phyloP scores from a whole-genome alignment of 2,797 vertebrate species.

The Epinephelus malabaricus region DNA sequence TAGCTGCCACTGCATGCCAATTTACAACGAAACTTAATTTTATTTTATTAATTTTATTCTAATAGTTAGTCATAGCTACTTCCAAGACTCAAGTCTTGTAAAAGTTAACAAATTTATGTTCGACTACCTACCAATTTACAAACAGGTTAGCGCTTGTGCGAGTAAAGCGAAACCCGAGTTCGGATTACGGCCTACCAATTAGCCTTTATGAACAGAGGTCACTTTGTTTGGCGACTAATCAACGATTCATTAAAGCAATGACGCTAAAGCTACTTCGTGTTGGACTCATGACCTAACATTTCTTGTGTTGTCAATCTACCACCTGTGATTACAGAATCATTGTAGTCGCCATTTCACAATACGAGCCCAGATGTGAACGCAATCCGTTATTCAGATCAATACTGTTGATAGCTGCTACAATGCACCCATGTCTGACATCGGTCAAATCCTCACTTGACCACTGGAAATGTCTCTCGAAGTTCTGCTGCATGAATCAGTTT shows the following conservation, averaged over 20 bases:
- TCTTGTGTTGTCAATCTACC: background rate
- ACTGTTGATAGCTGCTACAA: background rate
- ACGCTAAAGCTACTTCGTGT: background rate
- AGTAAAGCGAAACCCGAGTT: background rate
- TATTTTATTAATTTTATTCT: too few relatives aligned
- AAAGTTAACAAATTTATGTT: background rate
- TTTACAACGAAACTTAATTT: constrained; percentile 12
- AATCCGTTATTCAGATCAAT: background rate
- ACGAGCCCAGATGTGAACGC: background rate
- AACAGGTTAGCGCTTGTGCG: background rate
- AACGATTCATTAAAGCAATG: background rate
- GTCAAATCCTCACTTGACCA: background rate
- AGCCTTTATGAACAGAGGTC: constrained; percentile 14
- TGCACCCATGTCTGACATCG: background rate
- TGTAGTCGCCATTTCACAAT: background rate
- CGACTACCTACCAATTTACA: background rate
- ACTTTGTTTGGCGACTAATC: background rate
- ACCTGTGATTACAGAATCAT: background rate
- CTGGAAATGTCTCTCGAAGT: background rate
- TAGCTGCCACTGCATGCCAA: background rate
- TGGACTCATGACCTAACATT: background rate
- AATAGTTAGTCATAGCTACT: background rate
- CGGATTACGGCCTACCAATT: background rate
- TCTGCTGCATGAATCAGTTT: background rate
- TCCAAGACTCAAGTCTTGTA: background rate